These are phyloP conservation scores for Stenchaetothrips biformis DNA, from an alignment of 2,888 invertebrate species.

Conservation along the genomic window DNA sequence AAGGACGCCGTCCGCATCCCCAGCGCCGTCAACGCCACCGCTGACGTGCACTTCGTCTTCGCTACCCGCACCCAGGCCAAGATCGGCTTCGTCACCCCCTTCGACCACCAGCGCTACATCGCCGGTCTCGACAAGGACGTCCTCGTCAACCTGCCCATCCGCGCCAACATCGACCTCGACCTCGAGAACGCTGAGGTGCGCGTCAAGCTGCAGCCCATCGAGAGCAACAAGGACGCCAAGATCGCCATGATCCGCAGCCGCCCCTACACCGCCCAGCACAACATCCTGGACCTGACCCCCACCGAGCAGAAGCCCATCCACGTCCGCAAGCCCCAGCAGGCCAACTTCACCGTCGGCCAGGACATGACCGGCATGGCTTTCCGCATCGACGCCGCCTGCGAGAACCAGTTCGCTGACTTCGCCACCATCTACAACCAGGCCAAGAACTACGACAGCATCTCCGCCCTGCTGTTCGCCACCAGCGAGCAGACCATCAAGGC, in stretches of 20 bases:
- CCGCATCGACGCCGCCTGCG: constrained; percentile 53
- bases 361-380: constrained; percentile 51
- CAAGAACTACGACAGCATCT: constrained; percentile 40
- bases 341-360: constrained; percentile 35
- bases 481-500: constrained; percentile 47
- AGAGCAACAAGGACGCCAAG: constrained; percentile 50
- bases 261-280: constrained; percentile 59
- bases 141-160: constrained; percentile 56
- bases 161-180: constrained; percentile 49
- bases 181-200: constrained; percentile 48
- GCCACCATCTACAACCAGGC: constrained; percentile 43
- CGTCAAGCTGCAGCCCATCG: constrained; percentile 50
- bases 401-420: constrained; percentile 48
- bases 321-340: constrained; percentile 36
- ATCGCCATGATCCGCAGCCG: constrained; percentile 58
- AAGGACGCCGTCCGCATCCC: constrained; percentile 38
- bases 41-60: constrained; percentile 50
- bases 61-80: constrained; percentile 56
- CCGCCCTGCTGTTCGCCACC: constrained; percentile 41
- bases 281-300: constrained; percentile 53
- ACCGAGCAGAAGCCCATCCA: constrained; percentile 39
- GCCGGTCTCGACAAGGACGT: constrained; percentile 58
- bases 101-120: constrained; percentile 53
- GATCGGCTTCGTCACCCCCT: constrained; percentile 61
- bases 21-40: constrained; percentile 46